Evolutionary conservation across 2,797 vertebrate species (phyloP).

Genomic region (Acrossocheilus wenchowensis): DNA sequence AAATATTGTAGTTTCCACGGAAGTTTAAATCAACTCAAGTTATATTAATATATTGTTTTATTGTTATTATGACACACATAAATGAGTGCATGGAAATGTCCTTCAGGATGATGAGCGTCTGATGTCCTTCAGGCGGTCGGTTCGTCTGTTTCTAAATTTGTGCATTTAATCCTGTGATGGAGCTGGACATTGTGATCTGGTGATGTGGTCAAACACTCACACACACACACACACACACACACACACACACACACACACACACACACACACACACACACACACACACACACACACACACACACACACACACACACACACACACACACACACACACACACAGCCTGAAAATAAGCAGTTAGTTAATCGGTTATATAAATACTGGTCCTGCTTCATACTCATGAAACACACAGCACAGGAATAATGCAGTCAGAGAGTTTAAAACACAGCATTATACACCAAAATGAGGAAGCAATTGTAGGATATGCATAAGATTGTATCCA

Average conservation of each 20-base stretch:
- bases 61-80: not conserved
- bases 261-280: not conserved
- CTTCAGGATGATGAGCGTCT: not conserved
- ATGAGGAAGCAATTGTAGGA: not conserved
- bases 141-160: constrained; percentile 55
- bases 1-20: not conserved
- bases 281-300: not conserved
- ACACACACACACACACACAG: not conserved
- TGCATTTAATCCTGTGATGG: constrained; percentile 32
- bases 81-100: not conserved
- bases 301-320: not conserved
- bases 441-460: not conserved
- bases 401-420: not conserved
- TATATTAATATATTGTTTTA: not conserved
- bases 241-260: not conserved
- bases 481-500: not conserved
- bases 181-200: constrained; percentile 40
- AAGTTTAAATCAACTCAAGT: not conserved
- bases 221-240: not conserved
- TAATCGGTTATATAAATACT: not conserved
- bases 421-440: not conserved
- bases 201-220: constrained; percentile 19
- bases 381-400: not conserved
- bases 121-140: not conserved
- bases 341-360: not conserved